Base-by-base conservation (phyloP, 2,888 invertebrate genomes). In the Tineola bisselliella region DNA sequence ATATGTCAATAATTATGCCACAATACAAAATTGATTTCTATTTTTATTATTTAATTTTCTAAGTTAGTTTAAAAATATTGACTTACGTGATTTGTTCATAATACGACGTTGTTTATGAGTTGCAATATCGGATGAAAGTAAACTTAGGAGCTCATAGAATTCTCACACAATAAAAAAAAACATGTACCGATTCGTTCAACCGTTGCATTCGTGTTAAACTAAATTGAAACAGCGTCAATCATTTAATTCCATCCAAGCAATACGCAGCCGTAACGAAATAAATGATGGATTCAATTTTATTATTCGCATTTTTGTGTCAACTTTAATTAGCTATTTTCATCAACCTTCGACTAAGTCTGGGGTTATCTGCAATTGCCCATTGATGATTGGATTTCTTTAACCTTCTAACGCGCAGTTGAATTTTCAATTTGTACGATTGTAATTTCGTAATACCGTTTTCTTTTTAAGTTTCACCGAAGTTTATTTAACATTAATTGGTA, bases 151-250 rank as follows among this genome's bases (percentile, higher is more conserved):
- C 75, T 76, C 76, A 81, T 78, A 79, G 74, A 79, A 82, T 81
- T 81, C 81, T 79, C 81, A n/a, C 48, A 87, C 84, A 86, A 86
- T 86, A 83, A 84, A 78, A 81, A 79, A 48, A 82, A 81, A 78
- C 84, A 73, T 84, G 86, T 86, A 70, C 69, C 77, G 70, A 87
- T 87, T 87, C 79, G 87, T 84, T 87, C 86, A 73, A 84, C 79
- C 71, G 77, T 69, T 72, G 79, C 79, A 73, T 81, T 83, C 83
- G 74, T 87, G 87, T 87, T 83, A 81, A 72, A 80, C 75, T 78
- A 84, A 87, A 87, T 87, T 86, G 86, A 86, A 84, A 84, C 84
- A 84, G 78, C 81, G 84, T 83, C 86, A 77, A 81, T 82, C 82
- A 84, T 86, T 86, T 84, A 84, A 84, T 80, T 77, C 81, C 79